A percentile compares a stretch with the other conserved stretches of the same genome.
These are phyloP conservation scores for Cryptoprocta ferox DNA, from an alignment of 2,797 vertebrate species.

Conservation along the genomic window DNA sequence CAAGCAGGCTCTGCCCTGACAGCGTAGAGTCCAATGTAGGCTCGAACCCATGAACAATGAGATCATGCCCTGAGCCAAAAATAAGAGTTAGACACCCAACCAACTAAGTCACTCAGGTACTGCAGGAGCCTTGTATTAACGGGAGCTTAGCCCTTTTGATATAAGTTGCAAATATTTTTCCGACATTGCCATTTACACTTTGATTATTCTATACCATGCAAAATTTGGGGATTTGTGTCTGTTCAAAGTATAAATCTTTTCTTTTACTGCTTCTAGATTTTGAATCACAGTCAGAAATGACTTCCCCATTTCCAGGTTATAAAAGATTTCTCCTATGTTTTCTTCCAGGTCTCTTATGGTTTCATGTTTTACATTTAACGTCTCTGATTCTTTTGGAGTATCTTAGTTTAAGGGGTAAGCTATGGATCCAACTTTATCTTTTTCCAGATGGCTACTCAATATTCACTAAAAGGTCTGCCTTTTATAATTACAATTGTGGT, in stretches of 20 bases:
- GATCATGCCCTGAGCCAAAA: too few relatives aligned
- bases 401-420: neutral
- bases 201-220: neutral
- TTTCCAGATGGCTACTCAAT: neutral
- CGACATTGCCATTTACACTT: neutral
- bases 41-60: too few relatives aligned
- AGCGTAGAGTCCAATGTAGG: too few relatives aligned
- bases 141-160: neutral
- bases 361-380: constrained; percentile 2
- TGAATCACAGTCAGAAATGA: neutral
- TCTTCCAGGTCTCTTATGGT: neutral
- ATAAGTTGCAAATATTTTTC: neutral
- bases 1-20: too few relatives aligned
- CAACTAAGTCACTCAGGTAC: too few relatives aligned
- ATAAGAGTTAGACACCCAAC: too few relatives aligned
- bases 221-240: neutral
- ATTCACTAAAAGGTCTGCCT: neutral
- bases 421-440: neutral
- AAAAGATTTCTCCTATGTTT: neutral
- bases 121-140: neutral
- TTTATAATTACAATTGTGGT: neutral
- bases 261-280: neutral
- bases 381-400: neutral
- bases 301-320: neutral
- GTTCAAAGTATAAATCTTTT: neutral